A percentile compares a stretch with the other conserved stretches of the same genome.
These are phyloP conservation scores for Lepidotrigona ventralis DNA, from an alignment of 1,140 invertebrate genomes.

Conservation along the genomic window DNA sequence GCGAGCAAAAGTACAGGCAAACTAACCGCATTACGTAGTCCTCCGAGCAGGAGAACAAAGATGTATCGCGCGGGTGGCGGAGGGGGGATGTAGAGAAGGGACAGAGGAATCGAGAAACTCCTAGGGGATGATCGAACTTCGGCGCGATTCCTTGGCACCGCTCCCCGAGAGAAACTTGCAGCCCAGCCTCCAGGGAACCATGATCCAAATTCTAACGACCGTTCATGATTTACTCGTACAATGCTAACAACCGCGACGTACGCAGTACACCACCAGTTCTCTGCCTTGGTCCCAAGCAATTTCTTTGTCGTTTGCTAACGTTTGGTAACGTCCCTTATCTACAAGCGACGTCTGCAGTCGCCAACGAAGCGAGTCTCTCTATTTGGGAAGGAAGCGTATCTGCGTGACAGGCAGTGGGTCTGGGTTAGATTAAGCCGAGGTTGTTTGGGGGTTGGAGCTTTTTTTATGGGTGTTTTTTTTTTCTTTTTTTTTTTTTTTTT, in stretches of 20 bases:
- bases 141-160: slow-evolving; percentile 34
- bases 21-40: slow-evolving; percentile 30
- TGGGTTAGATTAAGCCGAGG: background rate
- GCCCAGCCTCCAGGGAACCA: background rate
- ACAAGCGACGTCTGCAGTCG: background rate
- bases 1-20: slow-evolving; percentile 34
- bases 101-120: background rate
- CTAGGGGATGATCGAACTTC: background rate
- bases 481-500: background rate
- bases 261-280: background rate
- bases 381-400: background rate
- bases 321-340: background rate
- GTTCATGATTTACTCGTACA: slow-evolving; percentile 37
- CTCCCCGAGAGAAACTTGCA: slow-evolving; percentile 15
- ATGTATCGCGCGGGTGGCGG: slow-evolving; percentile 22
- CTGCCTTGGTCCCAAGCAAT: background rate
- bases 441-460: background rate
- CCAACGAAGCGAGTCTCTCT: background rate
- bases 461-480: background rate
- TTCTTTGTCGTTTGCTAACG: background rate
- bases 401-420: background rate
- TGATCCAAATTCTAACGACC: slow-evolving; percentile 49
- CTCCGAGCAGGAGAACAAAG: slow-evolving; percentile 31
- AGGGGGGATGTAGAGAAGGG: background rate
- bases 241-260: slow-evolving; percentile 9